Evolutionary conservation across 2,113 vertebrate species (phyloP), one percentile per base, ranked within the genome.

Genomic region (Dipodomys merriami): DNA sequence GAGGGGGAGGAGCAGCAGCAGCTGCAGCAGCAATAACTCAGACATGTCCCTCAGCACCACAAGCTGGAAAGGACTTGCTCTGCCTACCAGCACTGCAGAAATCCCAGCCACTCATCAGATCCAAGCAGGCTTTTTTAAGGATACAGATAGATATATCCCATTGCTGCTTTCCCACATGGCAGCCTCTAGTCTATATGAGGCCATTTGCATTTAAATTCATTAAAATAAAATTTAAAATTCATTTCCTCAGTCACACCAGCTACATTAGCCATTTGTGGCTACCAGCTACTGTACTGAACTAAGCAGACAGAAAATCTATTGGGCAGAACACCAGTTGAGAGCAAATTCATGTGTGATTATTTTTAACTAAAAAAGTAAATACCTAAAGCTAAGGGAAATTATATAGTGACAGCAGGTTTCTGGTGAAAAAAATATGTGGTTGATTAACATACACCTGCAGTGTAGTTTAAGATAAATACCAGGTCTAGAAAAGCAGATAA

Each of bases 341-440:
- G 65, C 80, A 77, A n/a, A 78, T 53, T 39, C 78, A 3, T 62
- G 4, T 80, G 64, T 83, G 46, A 73, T 62, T 79, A n/a, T 46
- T 78, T 68, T 84, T 90, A 86, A 79, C n/a, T 77, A 92, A 91
- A 87, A 72, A 57, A 88, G 57, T 85, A 73, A 69, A 92, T 62
- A 86, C 2, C 30, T 91, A 79, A 90, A 86, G 22, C 69, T 86
- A 90, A 68, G 30, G 16, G 44, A 44, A 83, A 69, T n/a, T 60
- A 62, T 29, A 72, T 5, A 22, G 57, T 4, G 12, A 67, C 12
- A 60, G 33, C 5, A 94, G 25, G 39, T 80, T 95, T 95, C 27
- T 81, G 73, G 10, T 76, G 33, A 90, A 72, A 88, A 83, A 91
- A 90, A 71, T 29, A 68, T 68, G 20, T 20, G 64, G 11, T 6